These are phyloP conservation scores for Meleagris gallopavo DNA, from an alignment of 2,113 vertebrate species.

Conservation along the genomic window DNA sequence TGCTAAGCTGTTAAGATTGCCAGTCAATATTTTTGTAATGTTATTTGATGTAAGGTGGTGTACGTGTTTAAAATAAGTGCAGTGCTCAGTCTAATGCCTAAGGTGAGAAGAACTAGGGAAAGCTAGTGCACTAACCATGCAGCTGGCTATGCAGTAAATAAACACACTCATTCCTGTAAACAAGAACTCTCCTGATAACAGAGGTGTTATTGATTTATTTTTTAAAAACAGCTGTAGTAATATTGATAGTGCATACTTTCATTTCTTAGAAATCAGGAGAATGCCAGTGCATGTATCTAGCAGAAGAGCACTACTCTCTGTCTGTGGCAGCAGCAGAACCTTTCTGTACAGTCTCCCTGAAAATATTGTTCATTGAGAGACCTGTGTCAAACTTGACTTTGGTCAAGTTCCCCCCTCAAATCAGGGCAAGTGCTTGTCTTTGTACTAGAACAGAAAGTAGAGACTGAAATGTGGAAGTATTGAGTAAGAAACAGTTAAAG, in stretches of 20 bases:
- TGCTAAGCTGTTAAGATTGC: not conserved
- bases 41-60: not conserved
- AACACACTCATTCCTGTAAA: not conserved
- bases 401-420: not conserved
- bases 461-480: not conserved
- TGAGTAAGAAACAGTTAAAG: not conserved
- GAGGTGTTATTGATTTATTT: not conserved
- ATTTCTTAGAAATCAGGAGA: not conserved
- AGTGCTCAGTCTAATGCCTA: not conserved
- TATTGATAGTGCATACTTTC: not conserved
- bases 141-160: not conserved
- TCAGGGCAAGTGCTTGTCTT: not conserved
- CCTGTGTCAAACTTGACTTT: not conserved
- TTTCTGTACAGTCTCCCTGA: not conserved
- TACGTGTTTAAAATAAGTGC: not conserved
- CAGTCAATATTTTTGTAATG: not conserved
- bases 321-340: rapidly evolving
- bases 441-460: not conserved
- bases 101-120: not conserved
- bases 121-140: not conserved
- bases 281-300: not conserved
- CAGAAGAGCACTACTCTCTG: not conserved
- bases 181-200: not conserved
- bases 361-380: not conserved
- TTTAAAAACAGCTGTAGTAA: not conserved